Evolutionary conservation across 2,888 invertebrate genomes (phyloP).

Genomic region (Diarsia dahlii): DNA sequence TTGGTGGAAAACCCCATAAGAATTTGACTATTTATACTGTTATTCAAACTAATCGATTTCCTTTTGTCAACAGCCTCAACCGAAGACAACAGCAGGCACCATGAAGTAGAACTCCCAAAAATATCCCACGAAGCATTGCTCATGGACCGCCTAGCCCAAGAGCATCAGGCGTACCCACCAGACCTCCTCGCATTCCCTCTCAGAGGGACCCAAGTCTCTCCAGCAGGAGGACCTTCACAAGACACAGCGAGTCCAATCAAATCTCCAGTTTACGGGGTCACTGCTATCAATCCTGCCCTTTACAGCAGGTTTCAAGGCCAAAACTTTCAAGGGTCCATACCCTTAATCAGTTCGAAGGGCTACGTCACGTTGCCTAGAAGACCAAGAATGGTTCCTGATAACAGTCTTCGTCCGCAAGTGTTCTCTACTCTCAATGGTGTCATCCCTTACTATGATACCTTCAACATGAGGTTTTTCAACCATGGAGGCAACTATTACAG

Average conservation of each 20-base stretch:
- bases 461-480: constrained; percentile 96
- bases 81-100: constrained; percentile 92
- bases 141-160: constrained; percentile 84
- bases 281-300: constrained; percentile 76
- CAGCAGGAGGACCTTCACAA: constrained; percentile 81
- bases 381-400: constrained; percentile 92
- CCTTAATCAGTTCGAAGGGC: constrained; percentile 92
- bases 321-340: constrained; percentile 90
- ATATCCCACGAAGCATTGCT: constrained; percentile 88
- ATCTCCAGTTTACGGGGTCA: constrained; percentile 83
- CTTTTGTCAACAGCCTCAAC: constrained; percentile 85
- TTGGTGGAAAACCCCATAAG: not conserved
- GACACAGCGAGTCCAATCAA: constrained; percentile 81
- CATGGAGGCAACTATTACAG: constrained; percentile 95
- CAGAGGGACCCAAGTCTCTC: constrained; percentile 87
- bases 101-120: constrained; percentile 90
- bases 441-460: constrained; percentile 93
- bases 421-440: constrained; percentile 87
- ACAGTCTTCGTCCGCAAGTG: constrained; percentile 84
- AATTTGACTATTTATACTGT: not conserved
- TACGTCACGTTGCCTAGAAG: constrained; percentile 97
- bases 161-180: constrained; percentile 93
- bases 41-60: not conserved
- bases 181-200: constrained; percentile 95
- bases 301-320: constrained; percentile 91